Evolutionary conservation across 1,140 invertebrate species (phyloP), one percentile per base, ranked within the genome.

Genomic region (Macrobrachium rosenbergii): DNA sequence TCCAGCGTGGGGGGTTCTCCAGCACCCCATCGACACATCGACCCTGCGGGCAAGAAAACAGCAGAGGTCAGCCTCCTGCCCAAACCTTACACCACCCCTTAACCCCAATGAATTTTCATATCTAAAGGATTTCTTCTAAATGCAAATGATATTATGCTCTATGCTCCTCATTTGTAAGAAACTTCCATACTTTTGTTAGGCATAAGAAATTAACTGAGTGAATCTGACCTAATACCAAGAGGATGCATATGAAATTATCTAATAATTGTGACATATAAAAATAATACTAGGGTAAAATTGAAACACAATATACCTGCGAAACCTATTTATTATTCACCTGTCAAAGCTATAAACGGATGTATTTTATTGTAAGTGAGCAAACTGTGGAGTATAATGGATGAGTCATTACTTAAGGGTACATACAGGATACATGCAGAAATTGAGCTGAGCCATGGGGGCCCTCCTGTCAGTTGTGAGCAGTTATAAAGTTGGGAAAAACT

Each of bases 1-100:
- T 87, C 85, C 85, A 87, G 58, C 78, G 87, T 80, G 77, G 87
- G 77, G 82, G 82, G 77, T 63, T 83, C 87, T 63, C 81, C 64
- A 73, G 77, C 64, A 45, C 87, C 87, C 87, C 87, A 88, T 63
- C 87, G 87, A 83, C 87, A 88, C 82, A 88, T 82, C 82, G 87
- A 88, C 82, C 87, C 87, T 88, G 87, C 82, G 78, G 87, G 82
- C 87, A 63, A 88, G 82, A 88, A 88, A 88, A 88, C 76, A 83
- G 78, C 85, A 81, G 87, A 84, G 87, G 87, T 88, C 87, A 88
- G 87, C 82, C 82, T 73, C 75, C 67, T 80, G 64, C 64, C 67
- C 59, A 52, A 43, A 64, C 43, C 63, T 60, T 52, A 60, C 87
- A 64, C 82, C 73, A 45, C 81, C 73, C 72, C 43, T 67, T 60